Percentiles rank a stretch among this genome's conserved stretches.
Evolutionary conservation across 2,888 invertebrate genomes (phyloP).

Genomic region (Chrysopilus asiliformis): DNA sequence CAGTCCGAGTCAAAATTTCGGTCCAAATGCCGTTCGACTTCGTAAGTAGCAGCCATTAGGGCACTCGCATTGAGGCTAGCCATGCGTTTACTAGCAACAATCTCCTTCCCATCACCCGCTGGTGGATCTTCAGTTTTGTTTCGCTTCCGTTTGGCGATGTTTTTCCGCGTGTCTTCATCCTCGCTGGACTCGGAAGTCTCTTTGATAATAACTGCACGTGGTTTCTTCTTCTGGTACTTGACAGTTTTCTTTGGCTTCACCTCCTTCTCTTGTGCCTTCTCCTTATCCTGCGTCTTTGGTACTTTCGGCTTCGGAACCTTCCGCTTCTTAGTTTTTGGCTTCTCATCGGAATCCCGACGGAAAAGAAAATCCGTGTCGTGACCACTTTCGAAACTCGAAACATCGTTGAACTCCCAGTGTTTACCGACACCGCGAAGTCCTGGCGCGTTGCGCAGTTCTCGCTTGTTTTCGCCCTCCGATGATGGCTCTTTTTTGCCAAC

Average conservation of each 20-base stretch:
- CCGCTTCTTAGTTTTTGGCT: constrained; percentile 13
- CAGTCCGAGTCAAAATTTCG: constrained; percentile 30
- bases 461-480: constrained; percentile 29
- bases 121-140: constrained; percentile 26
- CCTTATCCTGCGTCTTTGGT: constrained; percentile 18
- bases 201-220: constrained; percentile 16
- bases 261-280: constrained; percentile 23
- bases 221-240: constrained; percentile 18
- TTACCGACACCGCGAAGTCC: constrained; percentile 65
- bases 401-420: constrained; percentile 69
- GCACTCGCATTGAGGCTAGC: constrained; percentile 84
- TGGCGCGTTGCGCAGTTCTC: constrained; percentile 56
- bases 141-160: constrained; percentile 41
- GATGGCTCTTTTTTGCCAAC: constrained; percentile 18
- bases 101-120: constrained; percentile 58
- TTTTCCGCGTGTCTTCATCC: constrained; percentile 37
- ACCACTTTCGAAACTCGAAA: constrained; percentile 15
- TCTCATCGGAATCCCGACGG: constrained; percentile 8
- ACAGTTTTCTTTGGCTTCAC: constrained; percentile 21
- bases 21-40: constrained; percentile 41
- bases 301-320: constrained; percentile 10
- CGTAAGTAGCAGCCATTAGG: constrained; percentile 79
- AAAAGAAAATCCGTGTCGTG: constrained; percentile 15
- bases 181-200: constrained; percentile 36
- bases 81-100: constrained; percentile 82